Evolutionary conservation across 2,888 invertebrate genomes (phyloP).

Genomic region (Pediacus dermestoides): DNA sequence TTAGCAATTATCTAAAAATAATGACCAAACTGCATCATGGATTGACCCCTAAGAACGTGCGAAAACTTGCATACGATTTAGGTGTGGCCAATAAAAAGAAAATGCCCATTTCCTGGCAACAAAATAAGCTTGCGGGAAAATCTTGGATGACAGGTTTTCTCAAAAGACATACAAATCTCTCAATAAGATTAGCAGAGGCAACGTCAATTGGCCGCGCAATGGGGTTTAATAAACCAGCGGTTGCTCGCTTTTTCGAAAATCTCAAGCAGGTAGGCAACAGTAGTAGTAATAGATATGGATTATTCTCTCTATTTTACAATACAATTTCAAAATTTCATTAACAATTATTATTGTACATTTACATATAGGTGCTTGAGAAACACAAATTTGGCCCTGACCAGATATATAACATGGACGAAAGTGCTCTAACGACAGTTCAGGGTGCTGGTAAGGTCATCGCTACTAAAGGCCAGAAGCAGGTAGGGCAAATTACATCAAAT

Average conservation of each 20-base stretch:
- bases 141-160: too few relatives aligned
- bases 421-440: constrained; percentile 21
- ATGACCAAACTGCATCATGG: constrained; percentile 17
- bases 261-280: too few relatives aligned
- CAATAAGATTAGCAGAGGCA: constrained; percentile 3
- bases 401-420: constrained; percentile 19
- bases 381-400: constrained; percentile 15
- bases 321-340: too few relatives aligned
- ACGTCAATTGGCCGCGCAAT: constrained; percentile 12
- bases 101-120: constrained; percentile 10
- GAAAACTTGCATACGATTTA: constrained; percentile 13
- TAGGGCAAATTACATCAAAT: too few relatives aligned
- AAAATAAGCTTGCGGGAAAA: constrained; percentile 10
- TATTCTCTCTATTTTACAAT: too few relatives aligned
- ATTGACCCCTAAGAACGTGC: constrained; percentile 11
- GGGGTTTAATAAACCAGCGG: constrained; percentile 20
- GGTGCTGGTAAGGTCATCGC: not conserved
- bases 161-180: constrained; percentile 6
- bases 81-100: constrained; percentile 12
- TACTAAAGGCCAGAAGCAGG: not conserved
- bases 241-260: constrained; percentile 18
- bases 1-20: constrained; percentile 10
- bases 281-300: too few relatives aligned
- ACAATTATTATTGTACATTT: too few relatives aligned
- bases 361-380: too few relatives aligned